Evolutionary conservation across 2,797 vertebrate genomes (phyloP).

Genomic region (Bovichtus variegatus): DNA sequence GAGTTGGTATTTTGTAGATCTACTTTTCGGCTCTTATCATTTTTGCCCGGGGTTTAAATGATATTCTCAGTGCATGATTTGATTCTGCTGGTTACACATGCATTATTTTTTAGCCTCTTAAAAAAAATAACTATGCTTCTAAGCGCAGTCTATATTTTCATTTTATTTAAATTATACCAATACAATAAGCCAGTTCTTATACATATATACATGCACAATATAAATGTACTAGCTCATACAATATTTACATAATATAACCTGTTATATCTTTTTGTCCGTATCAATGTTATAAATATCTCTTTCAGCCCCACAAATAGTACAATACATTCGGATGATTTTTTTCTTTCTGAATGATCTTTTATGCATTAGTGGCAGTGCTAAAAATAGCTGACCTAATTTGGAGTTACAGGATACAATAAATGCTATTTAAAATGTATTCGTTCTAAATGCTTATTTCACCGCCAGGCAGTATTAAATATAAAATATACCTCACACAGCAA

Average conservation of each 20-base stretch:
- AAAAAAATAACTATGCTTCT: background rate
- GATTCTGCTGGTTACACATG: background rate
- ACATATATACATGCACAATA: too few species aligned
- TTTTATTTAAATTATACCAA: background rate
- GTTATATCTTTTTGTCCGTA: background rate
- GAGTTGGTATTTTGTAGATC: constrained; percentile 30
- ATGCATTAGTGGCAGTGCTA: constrained; percentile 71
- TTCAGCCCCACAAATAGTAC: background rate
- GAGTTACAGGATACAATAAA: constrained; percentile 68
- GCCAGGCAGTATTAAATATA: constrained; percentile 21
- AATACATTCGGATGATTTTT: constrained; percentile 23
- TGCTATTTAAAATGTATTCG: constrained; percentile 68
- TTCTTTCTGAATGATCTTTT: constrained; percentile 66
- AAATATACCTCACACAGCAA: constrained; percentile 2
- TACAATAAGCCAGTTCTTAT: background rate
- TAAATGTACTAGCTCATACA: background rate
- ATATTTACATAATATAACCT: background rate
- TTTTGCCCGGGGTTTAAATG: background rate
- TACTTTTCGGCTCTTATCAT: constrained; percentile 19
- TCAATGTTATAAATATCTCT: constrained; percentile 18
- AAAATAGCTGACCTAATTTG: constrained; percentile 79
- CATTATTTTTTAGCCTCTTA: background rate
- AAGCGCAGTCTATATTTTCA: background rate
- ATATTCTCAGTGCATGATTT: background rate
- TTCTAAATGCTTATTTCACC: constrained; percentile 50